phyloP scores from a whole-genome alignment of 1,140 invertebrate genomes.

The Euborellia annulipes region DNA sequence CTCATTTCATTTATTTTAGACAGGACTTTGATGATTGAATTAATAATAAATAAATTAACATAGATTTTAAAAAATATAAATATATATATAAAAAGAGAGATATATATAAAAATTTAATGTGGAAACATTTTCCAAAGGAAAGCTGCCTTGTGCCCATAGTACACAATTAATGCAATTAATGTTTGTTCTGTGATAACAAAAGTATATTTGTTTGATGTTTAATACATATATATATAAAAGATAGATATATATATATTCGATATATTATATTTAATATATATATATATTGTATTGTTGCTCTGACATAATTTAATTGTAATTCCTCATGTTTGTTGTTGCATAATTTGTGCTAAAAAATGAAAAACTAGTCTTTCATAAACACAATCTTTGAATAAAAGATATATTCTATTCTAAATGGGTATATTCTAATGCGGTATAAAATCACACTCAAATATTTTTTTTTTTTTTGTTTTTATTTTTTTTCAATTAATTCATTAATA shows the following conservation, averaged over 20 bases:
- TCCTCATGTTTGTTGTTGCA: conserved; percentile 7
- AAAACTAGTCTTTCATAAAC: conserved; percentile 4
- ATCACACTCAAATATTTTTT: no score
- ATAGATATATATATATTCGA: no score
- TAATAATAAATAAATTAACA: not conserved
- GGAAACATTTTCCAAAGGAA: conserved; percentile 7
- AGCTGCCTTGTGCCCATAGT: conserved; percentile 11
- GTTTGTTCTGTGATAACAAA: conserved; percentile 11
- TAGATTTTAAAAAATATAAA: not conserved
- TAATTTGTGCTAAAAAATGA: conserved; percentile 2
- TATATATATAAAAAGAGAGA: conserved; percentile 5
- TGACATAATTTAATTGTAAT: no score
- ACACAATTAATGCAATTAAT: conserved; percentile 8
- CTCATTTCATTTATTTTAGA: conserved; percentile 3
- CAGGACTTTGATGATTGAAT: not conserved
- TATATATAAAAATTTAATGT: not conserved
- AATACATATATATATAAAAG: no score
- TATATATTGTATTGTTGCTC: no score
- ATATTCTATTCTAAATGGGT: no score
- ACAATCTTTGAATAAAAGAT: no score
- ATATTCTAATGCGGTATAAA: no score
- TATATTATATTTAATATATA: no score
- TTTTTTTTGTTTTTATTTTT: no score
- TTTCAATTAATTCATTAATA: conserved; percentile 1
- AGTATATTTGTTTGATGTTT: not conserved